Evolutionary conservation across 2,888 invertebrate genomes (phyloP).

Genomic region (Dendrolimus houi): DNA sequence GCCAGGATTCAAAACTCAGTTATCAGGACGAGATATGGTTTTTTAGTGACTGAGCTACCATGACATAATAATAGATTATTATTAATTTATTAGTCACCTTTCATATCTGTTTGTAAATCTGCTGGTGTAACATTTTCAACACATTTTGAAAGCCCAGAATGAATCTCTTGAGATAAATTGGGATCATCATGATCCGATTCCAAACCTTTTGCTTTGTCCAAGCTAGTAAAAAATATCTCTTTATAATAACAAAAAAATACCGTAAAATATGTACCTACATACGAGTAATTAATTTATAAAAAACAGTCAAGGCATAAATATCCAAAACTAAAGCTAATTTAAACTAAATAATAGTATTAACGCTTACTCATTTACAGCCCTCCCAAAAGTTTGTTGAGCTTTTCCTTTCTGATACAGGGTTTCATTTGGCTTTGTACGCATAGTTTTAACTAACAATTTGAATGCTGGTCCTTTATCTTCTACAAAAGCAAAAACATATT

Average conservation of each 20-base stretch:
- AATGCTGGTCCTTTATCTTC: slow-evolving; percentile 59
- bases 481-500: slow-evolving; percentile 16
- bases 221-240: slow-evolving; percentile 19
- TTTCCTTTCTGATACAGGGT: slow-evolving; percentile 37
- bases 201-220: slow-evolving; percentile 39
- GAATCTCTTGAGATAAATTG: slow-evolving; percentile 40
- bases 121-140: slow-evolving; percentile 26
- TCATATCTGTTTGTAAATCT: slow-evolving; percentile 42
- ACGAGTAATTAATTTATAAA: no score
- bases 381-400: slow-evolving; percentile 24
- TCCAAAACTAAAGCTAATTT: no score
- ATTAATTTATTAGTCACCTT: slow-evolving; percentile 22
- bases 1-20: no score
- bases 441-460: slow-evolving; percentile 29
- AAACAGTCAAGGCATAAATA: no score
- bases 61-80: no score
- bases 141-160: slow-evolving; percentile 25
- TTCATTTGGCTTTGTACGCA: slow-evolving; percentile 33
- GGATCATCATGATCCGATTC: slow-evolving; percentile 51
- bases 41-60: no score
- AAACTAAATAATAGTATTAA: no score
- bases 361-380: slow-evolving; percentile 47
- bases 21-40: no score
- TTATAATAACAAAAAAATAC: no score
- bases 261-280: no score